A percentile compares a stretch with the other conserved stretches of the same genome.
These are phyloP conservation scores for Tragelaphus strepsiceros DNA, from an alignment of 2,113 vertebrate genomes.

Conservation along the genomic window DNA sequence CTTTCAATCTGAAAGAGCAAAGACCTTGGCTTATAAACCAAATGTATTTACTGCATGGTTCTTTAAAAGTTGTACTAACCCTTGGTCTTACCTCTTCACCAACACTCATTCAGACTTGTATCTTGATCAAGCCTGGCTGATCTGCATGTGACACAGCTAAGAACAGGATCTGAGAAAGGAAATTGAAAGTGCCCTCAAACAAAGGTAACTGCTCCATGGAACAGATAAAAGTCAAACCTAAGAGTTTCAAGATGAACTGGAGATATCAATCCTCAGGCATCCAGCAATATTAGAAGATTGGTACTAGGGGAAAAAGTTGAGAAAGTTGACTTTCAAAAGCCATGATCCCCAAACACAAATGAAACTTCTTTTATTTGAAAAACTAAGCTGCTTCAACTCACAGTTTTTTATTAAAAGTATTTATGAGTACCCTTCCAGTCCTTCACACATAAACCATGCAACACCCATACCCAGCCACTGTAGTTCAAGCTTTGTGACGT, in stretches of 20 bases:
- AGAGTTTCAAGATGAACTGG: background rate
- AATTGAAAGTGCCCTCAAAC: background rate
- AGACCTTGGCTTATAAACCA: background rate
- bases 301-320: background rate
- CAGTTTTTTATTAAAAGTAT: background rate
- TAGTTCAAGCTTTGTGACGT: background rate
- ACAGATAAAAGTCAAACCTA: background rate
- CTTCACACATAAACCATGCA: background rate
- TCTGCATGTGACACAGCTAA: no score
- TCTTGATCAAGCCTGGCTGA: background rate
- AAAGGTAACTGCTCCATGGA: background rate
- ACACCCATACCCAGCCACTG: background rate
- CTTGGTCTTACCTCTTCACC: no score
- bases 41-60: background rate
- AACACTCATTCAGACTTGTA: background rate
- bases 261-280: background rate
- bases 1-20: accelerated
- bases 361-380: background rate
- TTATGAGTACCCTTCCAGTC: background rate
- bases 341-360: background rate
- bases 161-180: background rate
- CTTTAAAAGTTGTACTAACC: background rate
- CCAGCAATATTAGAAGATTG: background rate
- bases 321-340: background rate
- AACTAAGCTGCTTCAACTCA: background rate